A percentile compares a stretch with the other conserved stretches of the same genome.
Conservation (phyloP, 2,888 invertebrate species). For the Lamellibrachia satsuma region DNA sequence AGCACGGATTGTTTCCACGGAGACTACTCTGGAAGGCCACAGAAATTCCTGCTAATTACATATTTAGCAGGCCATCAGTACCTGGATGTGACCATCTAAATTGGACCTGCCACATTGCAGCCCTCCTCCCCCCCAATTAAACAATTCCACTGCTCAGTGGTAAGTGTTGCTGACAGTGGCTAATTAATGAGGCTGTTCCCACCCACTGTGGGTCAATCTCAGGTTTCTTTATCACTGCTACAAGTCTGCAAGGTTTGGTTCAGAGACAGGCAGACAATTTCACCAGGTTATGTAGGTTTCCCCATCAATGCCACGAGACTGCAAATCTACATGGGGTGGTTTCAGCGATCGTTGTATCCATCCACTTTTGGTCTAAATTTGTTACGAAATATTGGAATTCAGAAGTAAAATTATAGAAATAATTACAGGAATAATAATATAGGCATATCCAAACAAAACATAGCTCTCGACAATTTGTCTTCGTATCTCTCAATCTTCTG, state of each 20-base stretch:
- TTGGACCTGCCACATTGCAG: not conserved
- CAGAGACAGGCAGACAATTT: not conserved
- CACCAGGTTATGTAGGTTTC: too few relatives aligned
- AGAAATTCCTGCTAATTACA: not conserved
- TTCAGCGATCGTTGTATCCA: too few relatives aligned
- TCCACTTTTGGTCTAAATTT: too few relatives aligned
- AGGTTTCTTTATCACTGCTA: not conserved
- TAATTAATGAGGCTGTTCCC: not conserved
- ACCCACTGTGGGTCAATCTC: not conserved
- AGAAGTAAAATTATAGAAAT: too few relatives aligned
- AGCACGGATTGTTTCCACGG: not conserved
- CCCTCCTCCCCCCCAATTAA: not conserved
- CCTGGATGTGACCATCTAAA: not conserved
- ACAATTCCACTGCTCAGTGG: not conserved
- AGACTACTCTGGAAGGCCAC: not conserved
- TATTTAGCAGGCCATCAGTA: not conserved
- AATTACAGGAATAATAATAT: too few relatives aligned
- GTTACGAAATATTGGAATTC: too few relatives aligned
- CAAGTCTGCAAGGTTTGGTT: not conserved
- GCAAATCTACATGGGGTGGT: too few relatives aligned
- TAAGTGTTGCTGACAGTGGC: not conserved
- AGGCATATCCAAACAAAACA: too few relatives aligned
- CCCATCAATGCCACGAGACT: too few relatives aligned
- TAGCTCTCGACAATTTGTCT: too few relatives aligned
- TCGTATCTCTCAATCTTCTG: too few relatives aligned